These are phyloP conservation scores for Cistogaster globosa DNA, from an alignment of 2,888 invertebrate genomes.

Conservation along the genomic window DNA sequence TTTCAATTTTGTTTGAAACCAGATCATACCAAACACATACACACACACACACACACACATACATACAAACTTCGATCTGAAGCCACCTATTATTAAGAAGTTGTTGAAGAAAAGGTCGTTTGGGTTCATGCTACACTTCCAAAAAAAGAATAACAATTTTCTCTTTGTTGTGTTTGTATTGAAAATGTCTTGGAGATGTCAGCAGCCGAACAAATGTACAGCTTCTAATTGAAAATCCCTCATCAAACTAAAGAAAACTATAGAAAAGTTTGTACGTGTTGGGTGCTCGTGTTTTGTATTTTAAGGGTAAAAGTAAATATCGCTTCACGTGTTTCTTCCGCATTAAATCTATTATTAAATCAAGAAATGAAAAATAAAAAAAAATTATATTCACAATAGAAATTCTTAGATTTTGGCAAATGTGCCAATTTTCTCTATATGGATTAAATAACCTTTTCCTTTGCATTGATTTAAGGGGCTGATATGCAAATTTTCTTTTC, in stretches of 20 bases:
- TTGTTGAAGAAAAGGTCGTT: conserved; percentile 50
- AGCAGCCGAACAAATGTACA: conserved; percentile 65
- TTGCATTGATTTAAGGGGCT: conserved; percentile 50
- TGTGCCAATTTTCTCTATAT: conserved; percentile 67
- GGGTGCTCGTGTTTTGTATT: conserved; percentile 19
- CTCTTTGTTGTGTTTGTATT: conserved; percentile 57
- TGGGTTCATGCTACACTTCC: conserved; percentile 44
- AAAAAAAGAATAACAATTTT: not conserved
- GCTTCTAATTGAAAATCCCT: conserved; percentile 42
- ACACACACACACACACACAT: conserved; percentile 3
- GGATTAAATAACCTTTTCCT: conserved; percentile 48
- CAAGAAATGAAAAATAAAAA: conserved; percentile 40
- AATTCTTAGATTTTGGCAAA: conserved; percentile 51
- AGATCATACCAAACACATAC: conserved; percentile 38
- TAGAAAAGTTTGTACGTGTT: not conserved
- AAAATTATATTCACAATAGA: conserved; percentile 41
- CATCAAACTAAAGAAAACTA: conserved; percentile 30
- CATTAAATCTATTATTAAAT: conserved; percentile 33
- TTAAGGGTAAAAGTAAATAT: conserved; percentile 42
- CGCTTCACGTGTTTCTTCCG: conserved; percentile 66
- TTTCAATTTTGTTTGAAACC: conserved; percentile 45
- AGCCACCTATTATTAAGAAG: conserved; percentile 35
- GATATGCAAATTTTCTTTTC: conserved; percentile 67
- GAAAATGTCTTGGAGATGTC: conserved; percentile 66
- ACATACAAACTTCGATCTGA: not conserved